Conservation (phyloP, 2,888 invertebrate genomes). For the Stenoptilia bipunctidactyla region DNA sequence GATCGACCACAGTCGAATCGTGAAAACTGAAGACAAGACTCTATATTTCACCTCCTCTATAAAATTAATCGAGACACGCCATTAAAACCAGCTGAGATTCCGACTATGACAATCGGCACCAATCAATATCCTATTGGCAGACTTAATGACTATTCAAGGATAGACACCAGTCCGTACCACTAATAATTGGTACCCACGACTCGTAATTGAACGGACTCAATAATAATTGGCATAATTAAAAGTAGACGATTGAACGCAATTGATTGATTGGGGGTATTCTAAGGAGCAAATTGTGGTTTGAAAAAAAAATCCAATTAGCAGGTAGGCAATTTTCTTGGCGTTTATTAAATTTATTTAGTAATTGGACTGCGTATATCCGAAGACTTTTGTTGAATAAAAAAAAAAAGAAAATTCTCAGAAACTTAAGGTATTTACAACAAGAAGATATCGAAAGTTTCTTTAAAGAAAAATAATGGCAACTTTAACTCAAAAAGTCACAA, state of each 20-base stretch:
- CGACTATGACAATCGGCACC: constrained; percentile 64
- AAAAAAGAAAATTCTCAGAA: no score
- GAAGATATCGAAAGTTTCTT: no score
- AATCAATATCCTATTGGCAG: constrained; percentile 69
- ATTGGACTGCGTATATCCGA: no score
- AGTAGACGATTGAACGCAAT: constrained; percentile 23
- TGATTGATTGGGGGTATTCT: constrained; percentile 24
- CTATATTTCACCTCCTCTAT: constrained; percentile 28
- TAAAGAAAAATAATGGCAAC: no score
- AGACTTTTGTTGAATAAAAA: no score
- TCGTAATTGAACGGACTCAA: constrained; percentile 45
- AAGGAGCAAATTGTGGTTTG: constrained; percentile 1
- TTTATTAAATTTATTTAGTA: no score
- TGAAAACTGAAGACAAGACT: no score
- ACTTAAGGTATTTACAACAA: no score
- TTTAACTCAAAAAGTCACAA: no score
- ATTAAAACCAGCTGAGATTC: constrained; percentile 60
- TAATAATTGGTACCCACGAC: constrained; percentile 18
- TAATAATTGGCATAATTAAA: constrained; percentile 60
- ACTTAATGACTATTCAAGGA: constrained; percentile 66
- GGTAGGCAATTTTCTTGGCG: no score
- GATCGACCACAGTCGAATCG: no score
- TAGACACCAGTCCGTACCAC: constrained; percentile 13
- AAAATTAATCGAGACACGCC: constrained; percentile 50
- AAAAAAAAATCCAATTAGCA: no score